Evolutionary conservation across 2,113 vertebrate genomes (phyloP), one percentile per base, ranked within the genome.

Genomic region (Regulus satrapa): DNA sequence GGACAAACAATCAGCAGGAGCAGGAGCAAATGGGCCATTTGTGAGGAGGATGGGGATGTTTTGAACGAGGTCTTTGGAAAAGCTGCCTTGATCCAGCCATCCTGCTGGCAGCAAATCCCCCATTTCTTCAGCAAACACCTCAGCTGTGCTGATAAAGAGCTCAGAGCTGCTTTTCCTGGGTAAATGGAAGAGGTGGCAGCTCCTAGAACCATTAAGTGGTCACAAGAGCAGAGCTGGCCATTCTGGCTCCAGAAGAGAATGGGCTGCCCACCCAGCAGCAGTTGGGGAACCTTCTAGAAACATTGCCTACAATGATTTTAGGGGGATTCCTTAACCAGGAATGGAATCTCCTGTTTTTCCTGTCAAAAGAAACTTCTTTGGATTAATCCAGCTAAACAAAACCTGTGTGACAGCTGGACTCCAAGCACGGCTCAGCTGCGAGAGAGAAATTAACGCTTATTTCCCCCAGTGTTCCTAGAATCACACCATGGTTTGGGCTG

Each of bases 11-110:
- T 38, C 64, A 80, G 59, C 83, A 54, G 38, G 67, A 93, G 51
- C 83, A 85, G 84, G 34, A 91, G 92, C 73, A 92, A 96, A 97
- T 79, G 76, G 79, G 66, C 80, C 91, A 94, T 83, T 91, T 84
- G 89, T 78, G 51, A 62, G 36, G 45, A 84, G 74, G 26, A 89
- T 6, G 40, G 45, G 54, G 58, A 62, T 63, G 74, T 90, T 90
- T 76, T 79, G 72, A 56, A 81, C 2, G 73, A 51, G 71, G n/a
- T 58, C 38, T 43, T 56, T 52, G 0, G 85, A 63, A 81, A 49
- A 77, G 73, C 59, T 75, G 49, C 80, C 93, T 95, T 75, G 83
- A 82, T 91, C 59, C 36, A 86, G 59, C 20, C 61, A 58, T 58
- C 59, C 76, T 20, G 66, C 85, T 73, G 67, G 84, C 77, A 83